Evolutionary conservation across 2,888 invertebrate species (phyloP), one percentile per base, ranked within the genome.

Genomic region (Platycnemis pennipes): DNA sequence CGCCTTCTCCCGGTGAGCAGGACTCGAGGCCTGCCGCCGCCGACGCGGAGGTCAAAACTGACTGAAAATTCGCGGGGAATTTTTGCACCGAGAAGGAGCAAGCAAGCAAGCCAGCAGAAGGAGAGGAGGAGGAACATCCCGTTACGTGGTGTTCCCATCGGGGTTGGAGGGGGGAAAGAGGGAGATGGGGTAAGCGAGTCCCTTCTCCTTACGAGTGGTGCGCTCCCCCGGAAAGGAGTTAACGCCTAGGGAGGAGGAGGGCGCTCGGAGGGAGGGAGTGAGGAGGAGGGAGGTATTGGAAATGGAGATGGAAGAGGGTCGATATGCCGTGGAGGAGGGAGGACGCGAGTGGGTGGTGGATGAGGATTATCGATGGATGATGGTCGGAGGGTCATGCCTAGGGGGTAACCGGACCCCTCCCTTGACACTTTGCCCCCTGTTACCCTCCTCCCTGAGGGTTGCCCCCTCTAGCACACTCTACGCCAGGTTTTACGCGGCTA

Each of bases 31-130:
- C 49, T 19, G n/a, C 63, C 63, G 7, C 19, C n/a, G 19, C 26
- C 63, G 26, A 22, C 56, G 7, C 26, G 26, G 26, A 0, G 31
- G n/a, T 11, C 31, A 37, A 37, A 37, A 31, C 31, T 11, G 37
- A 77, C 77, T 77, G 77, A 77, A 77, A 77, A 77, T 77, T 77
- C 37, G 77, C 77, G 77, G 31, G 77, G 77, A 77, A 77, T 77
- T 77, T 77, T 77, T 37, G 77, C 37, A 37, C 63, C 31, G 77
- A 77, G n/a, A 37, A 77, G 63, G 49, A 49, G 49, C 11, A 49
- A 19, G 19, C 11, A 19, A 49, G 19, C 49, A 49, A n/a, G n/a
- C n/a, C n/a, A n/a, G n/a, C n/a, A n/a, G 49, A 49, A 49, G 49
- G 49, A 37, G 77, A 77, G 77, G n/a, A 77, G 77, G 19, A 26